A percentile compares a stretch with the other conserved stretches of the same genome.
phyloP scores from a whole-genome alignment of 2,113 vertebrate genomes.

The Platichthys stellatus region DNA sequence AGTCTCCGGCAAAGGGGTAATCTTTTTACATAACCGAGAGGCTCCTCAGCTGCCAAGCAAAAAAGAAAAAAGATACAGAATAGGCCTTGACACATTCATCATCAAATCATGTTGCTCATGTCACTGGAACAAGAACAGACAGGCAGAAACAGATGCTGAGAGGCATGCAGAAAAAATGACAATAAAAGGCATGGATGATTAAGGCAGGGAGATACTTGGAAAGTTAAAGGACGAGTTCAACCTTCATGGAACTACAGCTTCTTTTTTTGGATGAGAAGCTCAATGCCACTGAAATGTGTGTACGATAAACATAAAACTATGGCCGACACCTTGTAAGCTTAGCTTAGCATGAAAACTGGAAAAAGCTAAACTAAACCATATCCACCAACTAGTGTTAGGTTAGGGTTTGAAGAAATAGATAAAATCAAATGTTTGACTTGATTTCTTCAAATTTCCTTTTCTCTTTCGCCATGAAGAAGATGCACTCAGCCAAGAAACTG shows the following conservation, averaged over 20 bases:
- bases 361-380: not conserved
- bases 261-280: not conserved
- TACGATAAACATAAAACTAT: not conserved
- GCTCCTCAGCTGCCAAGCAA: slow-evolving; percentile 21
- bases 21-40: slow-evolving; percentile 31
- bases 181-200: slow-evolving; percentile 12
- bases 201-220: not conserved
- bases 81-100: slow-evolving; percentile 37
- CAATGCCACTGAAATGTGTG: not conserved
- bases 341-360: not conserved
- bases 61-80: slow-evolving; percentile 21
- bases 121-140: slow-evolving; percentile 53
- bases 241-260: not conserved
- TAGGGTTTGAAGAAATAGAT: not conserved
- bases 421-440: not conserved
- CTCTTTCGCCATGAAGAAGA: too few species aligned
- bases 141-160: slow-evolving; percentile 47
- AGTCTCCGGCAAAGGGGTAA: slow-evolving; percentile 8
- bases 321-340: not conserved
- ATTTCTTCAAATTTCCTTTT: too few species aligned
- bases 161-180: slow-evolving; percentile 26
- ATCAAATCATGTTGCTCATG: slow-evolving; percentile 40
- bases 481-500: too few species aligned
- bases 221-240: not conserved
- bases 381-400: not conserved